phyloP scores from a whole-genome alignment of 2,797 vertebrate species.

The Pitangus sulphuratus region DNA sequence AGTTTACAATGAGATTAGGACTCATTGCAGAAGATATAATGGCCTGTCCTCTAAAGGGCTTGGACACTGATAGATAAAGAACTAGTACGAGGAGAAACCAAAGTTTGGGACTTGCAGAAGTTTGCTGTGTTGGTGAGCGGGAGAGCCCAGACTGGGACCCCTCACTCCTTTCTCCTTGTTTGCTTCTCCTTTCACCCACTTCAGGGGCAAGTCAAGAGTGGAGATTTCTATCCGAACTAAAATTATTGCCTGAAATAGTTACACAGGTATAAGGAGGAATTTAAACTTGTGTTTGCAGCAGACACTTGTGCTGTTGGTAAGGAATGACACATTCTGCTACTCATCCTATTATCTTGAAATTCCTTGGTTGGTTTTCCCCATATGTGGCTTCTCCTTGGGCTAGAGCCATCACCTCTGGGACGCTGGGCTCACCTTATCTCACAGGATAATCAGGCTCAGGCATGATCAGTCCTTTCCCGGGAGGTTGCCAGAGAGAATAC shows the following conservation, averaged over 20 bases:
- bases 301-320: neutral
- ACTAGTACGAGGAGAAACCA: neutral
- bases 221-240: neutral
- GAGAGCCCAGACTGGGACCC: neutral
- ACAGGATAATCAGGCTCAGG: neutral
- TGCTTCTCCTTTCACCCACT: neutral
- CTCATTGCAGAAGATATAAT: neutral
- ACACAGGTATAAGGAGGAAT: neutral
- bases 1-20: neutral
- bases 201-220: fast-evolving
- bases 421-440: neutral
- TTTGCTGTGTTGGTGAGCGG: neutral
- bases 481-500: neutral
- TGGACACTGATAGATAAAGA: neutral
- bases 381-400: neutral
- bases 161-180: neutral
- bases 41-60: neutral
- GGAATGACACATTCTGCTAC: neutral
- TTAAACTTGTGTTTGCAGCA: neutral
- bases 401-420: neutral
- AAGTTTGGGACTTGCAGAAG: neutral
- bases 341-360: neutral
- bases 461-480: neutral
- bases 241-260: neutral
- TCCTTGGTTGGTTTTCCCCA: neutral